Base-by-base conservation (phyloP, 2,797 vertebrate genomes). In the Lutjanus argentimaculatus region DNA sequence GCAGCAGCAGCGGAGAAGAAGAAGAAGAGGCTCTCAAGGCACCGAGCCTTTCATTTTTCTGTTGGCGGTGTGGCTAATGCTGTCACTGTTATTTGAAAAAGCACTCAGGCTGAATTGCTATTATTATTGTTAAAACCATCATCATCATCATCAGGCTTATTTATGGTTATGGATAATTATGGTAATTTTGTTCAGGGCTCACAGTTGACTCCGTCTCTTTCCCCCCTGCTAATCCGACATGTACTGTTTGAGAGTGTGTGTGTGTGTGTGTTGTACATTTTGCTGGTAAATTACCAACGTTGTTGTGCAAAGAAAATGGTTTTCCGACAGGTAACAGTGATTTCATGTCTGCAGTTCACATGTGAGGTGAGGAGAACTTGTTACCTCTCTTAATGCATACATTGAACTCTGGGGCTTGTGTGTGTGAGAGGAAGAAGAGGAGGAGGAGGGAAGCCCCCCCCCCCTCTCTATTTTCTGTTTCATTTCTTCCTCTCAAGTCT, bases 51-150 rank as follows among this genome's bases (percentile, higher is more conserved):
- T 92, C 85, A 90, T 93, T 93, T 93, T 88, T 91, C 87, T 90
- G 84, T 87, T 92, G 89, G 73, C 83, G 72, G 82, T 88, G 86
- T 90, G 88, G 85, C 91, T 92, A 92, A 93, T 93, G 86, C 87
- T 88, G 90, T 93, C 92, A 89, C 92, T 91, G 90, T 91, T 91
- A 89, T 94, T 92, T 92, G 83, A 94, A 92, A 90, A 94, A 91
- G 93, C 92, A 94, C 93, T 91, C 88, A 75, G 87, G 75, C 72
- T 87, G 91, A 92, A 94, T 95, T 93, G 91, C 91, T 93, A 87
- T 94, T 93, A 93, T 94, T 93, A 93, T 93, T 93, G 89, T 95
- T 92, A 90, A 91, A 89, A 85, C 91, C 89, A 89, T 91, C 86
- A 89, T 91, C 86, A 92, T 88, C 87, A 93, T 92, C 90, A 91